Conservation (phyloP, 2,888 invertebrate genomes). For the Cotesia congregata region DNA sequence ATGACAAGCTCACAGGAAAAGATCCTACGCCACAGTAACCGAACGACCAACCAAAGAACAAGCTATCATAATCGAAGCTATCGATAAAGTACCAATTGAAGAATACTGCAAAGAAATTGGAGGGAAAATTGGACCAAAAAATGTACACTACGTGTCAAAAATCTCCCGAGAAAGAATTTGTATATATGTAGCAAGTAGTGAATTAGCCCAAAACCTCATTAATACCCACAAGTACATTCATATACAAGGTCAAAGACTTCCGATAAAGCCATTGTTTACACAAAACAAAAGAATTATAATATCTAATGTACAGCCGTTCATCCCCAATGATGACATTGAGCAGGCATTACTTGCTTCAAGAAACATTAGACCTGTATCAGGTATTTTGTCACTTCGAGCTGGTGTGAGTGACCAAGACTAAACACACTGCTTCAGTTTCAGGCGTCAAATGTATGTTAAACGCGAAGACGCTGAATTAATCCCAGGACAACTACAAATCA, state of each 20-base stretch:
- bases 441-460: too few species aligned
- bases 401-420: too few species aligned
- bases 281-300: not conserved
- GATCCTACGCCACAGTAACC: too few species aligned
- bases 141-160: not conserved
- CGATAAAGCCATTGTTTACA: not conserved
- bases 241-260: not conserved
- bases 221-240: not conserved
- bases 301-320: not conserved
- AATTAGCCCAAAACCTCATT: not conserved
- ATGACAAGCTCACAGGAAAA: too few species aligned
- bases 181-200: not conserved
- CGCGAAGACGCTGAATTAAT: too few species aligned
- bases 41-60: not conserved
- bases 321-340: not conserved
- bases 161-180: not conserved
- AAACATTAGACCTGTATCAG: constrained; percentile 41
- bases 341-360: not conserved
- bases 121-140: not conserved
- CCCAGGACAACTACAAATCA: too few species aligned
- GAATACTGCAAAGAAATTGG: not conserved
- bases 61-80: not conserved
- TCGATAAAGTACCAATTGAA: not conserved
- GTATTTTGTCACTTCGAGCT: constrained; percentile 38
- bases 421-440: too few species aligned